phyloP scores from a whole-genome alignment of 2,888 invertebrate species.

The Agrypnus murinus region DNA sequence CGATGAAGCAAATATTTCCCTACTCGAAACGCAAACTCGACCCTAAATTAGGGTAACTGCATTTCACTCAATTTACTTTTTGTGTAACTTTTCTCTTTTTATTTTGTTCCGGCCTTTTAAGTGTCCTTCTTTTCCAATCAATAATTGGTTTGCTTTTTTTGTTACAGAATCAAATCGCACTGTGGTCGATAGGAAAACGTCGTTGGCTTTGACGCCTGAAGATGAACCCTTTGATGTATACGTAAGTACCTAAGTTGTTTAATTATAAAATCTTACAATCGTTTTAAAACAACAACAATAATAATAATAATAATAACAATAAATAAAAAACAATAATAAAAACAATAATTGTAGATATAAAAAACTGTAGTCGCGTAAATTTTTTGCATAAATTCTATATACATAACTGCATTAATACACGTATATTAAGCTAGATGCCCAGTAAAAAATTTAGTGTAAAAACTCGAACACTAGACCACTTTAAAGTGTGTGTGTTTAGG shows the following conservation, averaged over 20 bases:
- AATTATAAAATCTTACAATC: no score
- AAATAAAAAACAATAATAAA: no score
- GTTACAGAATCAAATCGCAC: slow-evolving; percentile 74
- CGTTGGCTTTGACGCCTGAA: slow-evolving; percentile 81
- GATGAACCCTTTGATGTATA: slow-evolving; percentile 81
- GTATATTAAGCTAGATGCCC: no score
- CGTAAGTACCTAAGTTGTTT: slow-evolving; percentile 77
- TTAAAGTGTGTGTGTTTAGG: no score
- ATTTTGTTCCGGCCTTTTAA: neutral
- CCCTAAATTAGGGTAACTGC: slow-evolving; percentile 29
- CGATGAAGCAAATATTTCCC: slow-evolving; percentile 15
- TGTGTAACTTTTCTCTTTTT: neutral
- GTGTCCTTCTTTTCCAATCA: slow-evolving; percentile 5
- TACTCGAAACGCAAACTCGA: neutral
- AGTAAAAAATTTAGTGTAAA: no score
- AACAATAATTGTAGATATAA: no score
- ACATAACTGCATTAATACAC: no score
- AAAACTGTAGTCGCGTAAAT: no score
- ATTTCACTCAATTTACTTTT: slow-evolving; percentile 32
- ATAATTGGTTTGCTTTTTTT: slow-evolving; percentile 41
- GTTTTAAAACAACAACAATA: no score
- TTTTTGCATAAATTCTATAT: no score
- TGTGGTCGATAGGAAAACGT: slow-evolving; percentile 79
- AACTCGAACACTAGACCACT: no score
- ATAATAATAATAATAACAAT: no score